These are phyloP conservation scores for Drosophila borborema DNA, from an alignment of 2,888 invertebrate genomes.

Conservation along the genomic window DNA sequence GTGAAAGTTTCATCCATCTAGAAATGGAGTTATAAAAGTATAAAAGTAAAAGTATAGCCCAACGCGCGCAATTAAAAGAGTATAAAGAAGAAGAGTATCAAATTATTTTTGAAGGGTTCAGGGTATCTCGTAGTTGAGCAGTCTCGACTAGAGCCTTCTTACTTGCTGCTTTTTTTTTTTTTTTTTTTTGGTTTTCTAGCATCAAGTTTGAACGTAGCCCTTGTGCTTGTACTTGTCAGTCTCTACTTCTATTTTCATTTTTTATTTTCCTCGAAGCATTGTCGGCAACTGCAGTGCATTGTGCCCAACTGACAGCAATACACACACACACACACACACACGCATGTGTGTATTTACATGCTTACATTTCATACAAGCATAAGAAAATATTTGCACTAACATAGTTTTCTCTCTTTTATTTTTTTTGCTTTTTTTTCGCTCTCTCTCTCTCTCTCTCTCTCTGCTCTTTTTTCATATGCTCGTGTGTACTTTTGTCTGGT, in stretches of 20 bases:
- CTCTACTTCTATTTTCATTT: slow-evolving; percentile 6
- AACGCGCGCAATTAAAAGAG: too few relatives aligned
- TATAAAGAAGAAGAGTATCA: too few relatives aligned
- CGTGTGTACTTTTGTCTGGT: slow-evolving; percentile 71
- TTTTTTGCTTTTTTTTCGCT: neutral
- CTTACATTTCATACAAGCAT: slow-evolving; percentile 71
- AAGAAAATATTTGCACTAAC: slow-evolving; percentile 76
- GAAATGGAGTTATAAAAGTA: too few relatives aligned
- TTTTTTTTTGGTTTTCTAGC: neutral
- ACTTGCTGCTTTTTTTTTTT: neutral
- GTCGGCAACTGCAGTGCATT: slow-evolving; percentile 45
- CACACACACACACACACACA: neutral
- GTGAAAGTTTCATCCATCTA: too few relatives aligned
- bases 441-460: neutral
- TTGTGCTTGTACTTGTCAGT: slow-evolving; percentile 12
- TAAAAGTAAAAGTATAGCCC: too few relatives aligned
- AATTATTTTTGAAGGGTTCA: too few relatives aligned
- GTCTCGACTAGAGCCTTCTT: too few relatives aligned
- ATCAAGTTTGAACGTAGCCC: slow-evolving; percentile 21
- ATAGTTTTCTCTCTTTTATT: slow-evolving; percentile 36
- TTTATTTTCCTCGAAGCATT: neutral
- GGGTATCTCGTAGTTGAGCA: too few relatives aligned
- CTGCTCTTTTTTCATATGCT: slow-evolving; percentile 25
- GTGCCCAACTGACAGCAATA: slow-evolving; percentile 11
- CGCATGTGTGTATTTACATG: slow-evolving; percentile 59